phyloP scores from a whole-genome alignment of 92 coral and sea anemone genomes.

The Hydrozoanthus gracilis region DNA sequence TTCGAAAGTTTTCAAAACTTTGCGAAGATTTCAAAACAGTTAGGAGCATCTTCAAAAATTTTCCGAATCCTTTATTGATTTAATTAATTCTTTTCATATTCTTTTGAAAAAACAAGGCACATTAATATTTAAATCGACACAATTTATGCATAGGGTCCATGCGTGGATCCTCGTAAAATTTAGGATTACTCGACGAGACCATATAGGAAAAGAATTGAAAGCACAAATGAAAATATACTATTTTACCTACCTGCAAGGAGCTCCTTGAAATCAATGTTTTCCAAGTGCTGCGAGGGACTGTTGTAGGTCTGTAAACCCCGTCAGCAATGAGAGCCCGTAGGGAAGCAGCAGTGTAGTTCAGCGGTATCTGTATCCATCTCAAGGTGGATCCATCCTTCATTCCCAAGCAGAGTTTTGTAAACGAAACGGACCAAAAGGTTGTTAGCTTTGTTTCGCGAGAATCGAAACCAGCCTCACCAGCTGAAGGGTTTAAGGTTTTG shows the following conservation, averaged over 20 bases:
- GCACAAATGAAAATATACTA: no score
- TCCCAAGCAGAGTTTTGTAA: slow-evolving; percentile 47
- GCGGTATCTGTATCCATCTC: slow-evolving; percentile 34
- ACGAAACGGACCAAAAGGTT: not conserved
- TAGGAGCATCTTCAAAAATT: no score
- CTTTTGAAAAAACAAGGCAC: no score
- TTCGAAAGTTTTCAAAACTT: no score
- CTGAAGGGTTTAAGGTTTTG: not conserved
- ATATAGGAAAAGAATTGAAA: no score
- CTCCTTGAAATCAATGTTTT: slow-evolving; percentile 41
- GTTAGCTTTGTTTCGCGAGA: slow-evolving; percentile 36
- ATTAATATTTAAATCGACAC: no score
- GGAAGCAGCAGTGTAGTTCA: slow-evolving; percentile 30
- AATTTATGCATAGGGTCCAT: no score
- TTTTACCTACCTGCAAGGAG: slow-evolving; percentile 9
- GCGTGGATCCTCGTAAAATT: no score
- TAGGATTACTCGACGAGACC: no score
- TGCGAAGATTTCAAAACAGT: no score
- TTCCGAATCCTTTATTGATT: no score
- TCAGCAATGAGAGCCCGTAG: slow-evolving; percentile 45
- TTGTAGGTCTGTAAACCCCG: slow-evolving; percentile 20
- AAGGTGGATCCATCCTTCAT: slow-evolving; percentile 30
- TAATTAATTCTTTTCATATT: no score
- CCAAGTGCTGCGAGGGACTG: slow-evolving; percentile 32
- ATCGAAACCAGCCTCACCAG: not conserved